Evolutionary conservation across 1,140 invertebrate genomes (phyloP).

Genomic region (Tetranychus cinnabarinus): DNA sequence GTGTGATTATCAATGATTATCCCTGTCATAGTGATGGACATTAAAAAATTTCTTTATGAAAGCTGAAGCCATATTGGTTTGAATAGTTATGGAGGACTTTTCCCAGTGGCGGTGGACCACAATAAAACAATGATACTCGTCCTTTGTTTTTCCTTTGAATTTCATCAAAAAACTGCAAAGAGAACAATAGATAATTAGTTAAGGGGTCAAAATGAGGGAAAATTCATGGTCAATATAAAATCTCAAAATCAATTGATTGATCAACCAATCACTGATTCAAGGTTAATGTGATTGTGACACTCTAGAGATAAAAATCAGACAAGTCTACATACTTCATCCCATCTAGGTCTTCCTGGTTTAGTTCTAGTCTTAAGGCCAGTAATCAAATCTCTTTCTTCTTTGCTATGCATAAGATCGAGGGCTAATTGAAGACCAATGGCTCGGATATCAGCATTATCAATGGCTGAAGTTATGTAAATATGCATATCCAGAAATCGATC

Average conservation of each 20-base stretch:
- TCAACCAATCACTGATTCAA: neutral
- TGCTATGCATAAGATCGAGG: conserved; percentile 63
- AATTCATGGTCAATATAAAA: conserved; percentile 19
- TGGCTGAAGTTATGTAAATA: conserved; percentile 86
- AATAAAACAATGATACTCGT: conserved; percentile 84
- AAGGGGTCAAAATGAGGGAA: too few relatives aligned
- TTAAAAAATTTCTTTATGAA: conserved; percentile 74
- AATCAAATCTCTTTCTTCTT: conserved; percentile 55
- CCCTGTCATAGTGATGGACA: too few relatives aligned
- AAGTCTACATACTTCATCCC: conserved; percentile 40
- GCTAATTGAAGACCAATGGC: conserved; percentile 74
- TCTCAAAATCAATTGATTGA: neutral
- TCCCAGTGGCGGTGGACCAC: conserved; percentile 63
- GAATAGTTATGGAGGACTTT: conserved; percentile 57
- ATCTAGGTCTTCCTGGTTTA: conserved; percentile 78
- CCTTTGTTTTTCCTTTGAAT: conserved; percentile 61
- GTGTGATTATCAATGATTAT: too few relatives aligned
- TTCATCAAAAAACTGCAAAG: conserved; percentile 41
- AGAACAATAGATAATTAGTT: too few relatives aligned
- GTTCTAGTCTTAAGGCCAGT: conserved; percentile 77
- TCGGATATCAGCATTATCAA: conserved; percentile 78
- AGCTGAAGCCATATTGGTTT: conserved; percentile 65
- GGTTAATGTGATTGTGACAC: neutral
- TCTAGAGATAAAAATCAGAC: too few relatives aligned
- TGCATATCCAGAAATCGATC: conserved; percentile 74